Evolutionary conservation across 2,797 vertebrate species (phyloP).

Genomic region (Neosalanx taihuensis): DNA sequence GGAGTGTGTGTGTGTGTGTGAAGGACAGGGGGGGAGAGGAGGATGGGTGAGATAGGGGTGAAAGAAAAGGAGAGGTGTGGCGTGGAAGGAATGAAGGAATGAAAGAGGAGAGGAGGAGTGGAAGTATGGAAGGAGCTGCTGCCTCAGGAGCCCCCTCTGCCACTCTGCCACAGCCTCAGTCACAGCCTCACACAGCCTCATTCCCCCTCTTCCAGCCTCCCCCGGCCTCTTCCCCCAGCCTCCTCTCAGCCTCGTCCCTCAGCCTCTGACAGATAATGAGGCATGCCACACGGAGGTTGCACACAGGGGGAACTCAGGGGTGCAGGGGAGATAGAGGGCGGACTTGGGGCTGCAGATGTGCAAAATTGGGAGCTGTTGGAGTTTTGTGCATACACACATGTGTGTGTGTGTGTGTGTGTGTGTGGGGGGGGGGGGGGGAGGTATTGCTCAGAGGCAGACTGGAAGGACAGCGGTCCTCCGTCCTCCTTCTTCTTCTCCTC

Average conservation of each 20-base stretch:
- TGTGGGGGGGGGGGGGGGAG: background rate
- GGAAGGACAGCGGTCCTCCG: no score
- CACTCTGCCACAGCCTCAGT: no score
- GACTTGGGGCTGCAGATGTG: no score
- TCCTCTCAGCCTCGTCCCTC: background rate
- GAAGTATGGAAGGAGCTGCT: no score
- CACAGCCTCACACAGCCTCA: conserved; percentile 17
- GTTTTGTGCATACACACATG: no score
- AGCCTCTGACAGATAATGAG: conserved; percentile 54
- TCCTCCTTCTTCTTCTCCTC: no score
- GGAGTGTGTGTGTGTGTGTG: background rate
- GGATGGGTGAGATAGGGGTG: background rate
- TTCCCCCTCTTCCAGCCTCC: conserved; percentile 3
- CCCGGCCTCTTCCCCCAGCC: no score
- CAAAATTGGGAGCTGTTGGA: no score
- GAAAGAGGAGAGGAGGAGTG: background rate
- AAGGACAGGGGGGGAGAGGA: conserved; percentile 1
- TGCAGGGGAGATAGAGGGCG: conserved; percentile 5
- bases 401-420: no score
- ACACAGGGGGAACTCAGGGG: conserved; percentile 16
- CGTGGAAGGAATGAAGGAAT: background rate
- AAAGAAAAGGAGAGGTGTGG: background rate
- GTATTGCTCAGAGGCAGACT: no score
- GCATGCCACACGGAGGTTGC: conserved; percentile 41
- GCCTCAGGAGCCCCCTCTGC: background rate